Evolutionary conservation across 2,888 invertebrate genomes (phyloP), one percentile per base, ranked within the genome.

Genomic region (Mycalesis mineus): DNA sequence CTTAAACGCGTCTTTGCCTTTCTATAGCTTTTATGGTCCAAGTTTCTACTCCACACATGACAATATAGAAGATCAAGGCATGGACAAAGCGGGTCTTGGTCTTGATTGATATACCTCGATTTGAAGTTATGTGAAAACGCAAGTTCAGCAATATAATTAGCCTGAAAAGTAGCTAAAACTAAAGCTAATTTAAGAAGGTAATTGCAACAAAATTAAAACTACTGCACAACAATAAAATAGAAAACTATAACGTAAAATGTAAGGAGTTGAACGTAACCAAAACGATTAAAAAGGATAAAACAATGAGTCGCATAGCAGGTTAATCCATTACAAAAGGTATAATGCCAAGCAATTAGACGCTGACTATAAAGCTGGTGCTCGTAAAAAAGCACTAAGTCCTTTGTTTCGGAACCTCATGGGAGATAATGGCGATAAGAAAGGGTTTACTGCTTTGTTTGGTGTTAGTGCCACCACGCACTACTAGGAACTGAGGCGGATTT

Each of bases 371-470:
- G 63, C 62, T 64, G 63, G 49, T 62, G 68, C 58, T 75, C 75
- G 74, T 76, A 75, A 77, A 74, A 74, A 72, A 60, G 61, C 65
- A 58, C 60, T 62, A 67, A 68, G 67, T 71, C 65, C 72, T 73
- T 74, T 75, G 74, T 76, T 73, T 69, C 64, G 68, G 55, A 64
- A 56, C 66, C 71, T 62, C 69, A n/a, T 47, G 72, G 69, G 74
- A 68, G 65, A 59, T 67, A 63, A 73, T 69, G 69, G 71, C 65
- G 70, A 59, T 63, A 69, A 68, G 75, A 73, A 75, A 73, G 74
- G 75, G 72, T 70, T 69, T 70, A 71, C 57, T 63, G 58, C 56
- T 60, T 57, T 39, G 44, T 56, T 49, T 8, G 33, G 17, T 14
- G 14, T 33, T 13, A 48, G 15, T 39, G 1, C 39, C 7, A 13